Evolutionary conservation across 1,140 invertebrate genomes (phyloP).

Genomic region (Tetramorium parvispinum): DNA sequence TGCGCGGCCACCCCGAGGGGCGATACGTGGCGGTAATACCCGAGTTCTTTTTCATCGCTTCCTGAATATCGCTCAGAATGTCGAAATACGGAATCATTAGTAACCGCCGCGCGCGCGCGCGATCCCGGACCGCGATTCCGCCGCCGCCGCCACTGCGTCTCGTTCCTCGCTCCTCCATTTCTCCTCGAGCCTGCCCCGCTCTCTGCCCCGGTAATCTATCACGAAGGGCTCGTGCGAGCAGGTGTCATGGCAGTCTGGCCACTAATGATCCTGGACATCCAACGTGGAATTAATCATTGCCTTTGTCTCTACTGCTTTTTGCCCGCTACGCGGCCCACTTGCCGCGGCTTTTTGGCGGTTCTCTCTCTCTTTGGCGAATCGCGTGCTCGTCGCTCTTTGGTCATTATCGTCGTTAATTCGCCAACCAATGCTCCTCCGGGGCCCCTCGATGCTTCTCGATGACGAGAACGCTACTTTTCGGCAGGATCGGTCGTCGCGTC

Average conservation of each 20-base stretch:
- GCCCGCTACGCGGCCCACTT: constrained; percentile 74
- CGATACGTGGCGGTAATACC: constrained; percentile 65
- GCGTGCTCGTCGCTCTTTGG: constrained; percentile 40
- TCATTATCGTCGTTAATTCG: constrained; percentile 71
- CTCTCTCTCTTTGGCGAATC: constrained; percentile 40
- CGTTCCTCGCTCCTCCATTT: constrained; percentile 20
- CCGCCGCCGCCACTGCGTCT: not conserved
- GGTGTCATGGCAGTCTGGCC: constrained; percentile 80
- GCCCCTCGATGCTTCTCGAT: constrained; percentile 38
- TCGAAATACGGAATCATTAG: constrained; percentile 84
- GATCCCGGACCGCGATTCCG: constrained; percentile 71
- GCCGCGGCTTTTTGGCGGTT: constrained; percentile 68
- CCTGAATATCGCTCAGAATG: constrained; percentile 78
- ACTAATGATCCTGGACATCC: constrained; percentile 82
- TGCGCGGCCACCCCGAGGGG: constrained; percentile 70
- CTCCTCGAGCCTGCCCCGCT: constrained; percentile 4
- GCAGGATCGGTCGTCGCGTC: constrained; percentile 17
- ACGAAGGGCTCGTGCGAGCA: constrained; percentile 82
- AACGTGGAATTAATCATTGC: constrained; percentile 83
- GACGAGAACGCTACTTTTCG: constrained; percentile 34
- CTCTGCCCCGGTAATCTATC: constrained; percentile 81
- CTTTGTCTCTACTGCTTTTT: constrained; percentile 80
- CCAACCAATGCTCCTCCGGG: constrained; percentile 21
- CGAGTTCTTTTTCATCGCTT: constrained; percentile 74
- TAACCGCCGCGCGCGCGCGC: constrained; percentile 69